These are phyloP conservation scores for Pectinophora gossypiella DNA, from an alignment of 1,140 invertebrate genomes.

Conservation along the genomic window DNA sequence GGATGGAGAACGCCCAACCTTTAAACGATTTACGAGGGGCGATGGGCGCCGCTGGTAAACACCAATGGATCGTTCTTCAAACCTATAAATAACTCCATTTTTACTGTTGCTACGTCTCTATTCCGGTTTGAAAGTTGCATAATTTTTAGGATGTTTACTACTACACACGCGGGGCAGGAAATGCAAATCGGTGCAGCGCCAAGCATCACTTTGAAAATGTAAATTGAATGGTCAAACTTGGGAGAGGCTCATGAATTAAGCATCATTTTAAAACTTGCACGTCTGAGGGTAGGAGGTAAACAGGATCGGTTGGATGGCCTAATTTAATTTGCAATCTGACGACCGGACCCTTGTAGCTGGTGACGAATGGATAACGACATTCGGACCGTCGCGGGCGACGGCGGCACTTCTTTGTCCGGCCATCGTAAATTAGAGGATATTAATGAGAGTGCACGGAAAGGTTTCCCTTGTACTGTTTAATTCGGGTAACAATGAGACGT, in stretches of 20 bases:
- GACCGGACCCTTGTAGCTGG: conserved; percentile 31
- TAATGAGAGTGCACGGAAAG: conserved; percentile 27
- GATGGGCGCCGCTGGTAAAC: conserved; percentile 44
- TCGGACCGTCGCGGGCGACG: conserved; percentile 14
- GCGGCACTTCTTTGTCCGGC: conserved; percentile 23
- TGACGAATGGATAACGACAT: conserved; percentile 31
- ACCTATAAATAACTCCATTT: conserved; percentile 44
- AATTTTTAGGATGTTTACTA: conserved; percentile 16
- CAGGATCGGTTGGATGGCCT: conserved; percentile 37
- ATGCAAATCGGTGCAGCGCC: conserved; percentile 48
- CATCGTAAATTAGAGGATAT: conserved; percentile 35
- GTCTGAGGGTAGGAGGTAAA: conserved; percentile 42
- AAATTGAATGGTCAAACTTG: conserved; percentile 62
- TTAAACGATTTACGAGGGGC: conserved; percentile 67
- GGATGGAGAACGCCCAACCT: conserved; percentile 61
- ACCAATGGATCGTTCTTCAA: conserved; percentile 38
- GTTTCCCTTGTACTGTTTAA: conserved; percentile 22
- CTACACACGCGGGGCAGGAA: conserved; percentile 38
- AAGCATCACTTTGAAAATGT: conserved; percentile 57
- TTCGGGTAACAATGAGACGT: conserved; percentile 14
- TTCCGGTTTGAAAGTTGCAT: conserved; percentile 15
- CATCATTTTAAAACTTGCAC: conserved; percentile 52
- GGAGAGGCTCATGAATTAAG: conserved; percentile 60
- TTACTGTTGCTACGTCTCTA: conserved; percentile 17
- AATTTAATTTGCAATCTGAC: conserved; percentile 55